Evolutionary conservation across 2,888 invertebrate genomes (phyloP).

Genomic region (Panorpa germanica): DNA sequence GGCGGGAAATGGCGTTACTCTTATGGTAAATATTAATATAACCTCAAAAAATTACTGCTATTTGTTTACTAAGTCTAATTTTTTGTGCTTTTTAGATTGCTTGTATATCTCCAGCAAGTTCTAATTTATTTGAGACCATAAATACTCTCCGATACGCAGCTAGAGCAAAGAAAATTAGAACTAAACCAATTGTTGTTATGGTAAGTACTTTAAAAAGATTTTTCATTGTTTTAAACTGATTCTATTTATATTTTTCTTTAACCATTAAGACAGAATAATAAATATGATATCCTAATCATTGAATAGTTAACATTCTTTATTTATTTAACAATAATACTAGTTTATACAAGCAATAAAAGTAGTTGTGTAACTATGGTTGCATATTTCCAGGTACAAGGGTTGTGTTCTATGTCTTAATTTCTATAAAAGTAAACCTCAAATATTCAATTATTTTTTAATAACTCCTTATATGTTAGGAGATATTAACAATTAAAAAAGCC

Average conservation of each 20-base stretch:
- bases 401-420: no score
- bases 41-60: no score
- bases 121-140: conserved; percentile 70
- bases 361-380: no score
- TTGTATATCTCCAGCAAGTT: conserved; percentile 78
- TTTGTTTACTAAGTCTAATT: conserved; percentile 2
- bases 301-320: no score
- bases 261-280: not conserved
- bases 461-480: no score
- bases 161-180: conserved; percentile 78
- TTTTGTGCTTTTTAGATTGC: conserved; percentile 49
- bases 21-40: conserved; percentile 76
- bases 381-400: no score
- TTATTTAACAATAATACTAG: no score
- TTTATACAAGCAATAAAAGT: no score
- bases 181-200: conserved; percentile 88
- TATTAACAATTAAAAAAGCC: no score
- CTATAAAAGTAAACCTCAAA: no score
- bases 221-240: conserved; percentile 5
- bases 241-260: conserved; percentile 7
- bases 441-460: no score
- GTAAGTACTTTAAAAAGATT: conserved; percentile 27
- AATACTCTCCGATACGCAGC: conserved; percentile 87
- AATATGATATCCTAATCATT: no score
- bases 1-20: conserved; percentile 82